phyloP scores from a whole-genome alignment of 2,797 vertebrate species.

The Brachyrhaphis roseni region DNA sequence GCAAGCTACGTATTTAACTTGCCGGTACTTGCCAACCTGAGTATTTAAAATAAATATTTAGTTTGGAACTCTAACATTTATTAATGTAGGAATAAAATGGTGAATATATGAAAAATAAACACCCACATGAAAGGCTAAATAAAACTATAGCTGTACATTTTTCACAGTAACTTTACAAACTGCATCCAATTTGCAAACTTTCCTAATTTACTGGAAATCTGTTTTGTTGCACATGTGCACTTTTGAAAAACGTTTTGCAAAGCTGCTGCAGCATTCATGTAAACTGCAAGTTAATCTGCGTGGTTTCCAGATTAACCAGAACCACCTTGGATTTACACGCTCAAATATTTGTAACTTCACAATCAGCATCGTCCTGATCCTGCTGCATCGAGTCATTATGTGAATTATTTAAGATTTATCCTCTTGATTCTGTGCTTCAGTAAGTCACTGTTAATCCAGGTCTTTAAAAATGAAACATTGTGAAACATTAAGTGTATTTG shows the following conservation, averaged over 20 bases:
- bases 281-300: neutral
- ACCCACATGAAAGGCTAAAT: no score
- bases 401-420: neutral
- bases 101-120: no score
- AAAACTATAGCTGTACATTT: no score
- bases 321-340: neutral
- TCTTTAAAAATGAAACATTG: neutral
- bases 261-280: neutral
- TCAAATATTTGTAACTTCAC: neutral
- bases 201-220: neutral
- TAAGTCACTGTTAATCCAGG: neutral
- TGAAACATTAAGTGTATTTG: neutral
- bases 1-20: no score
- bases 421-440: neutral
- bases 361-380: neutral
- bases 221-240: neutral
- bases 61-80: no score
- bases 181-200: no score
- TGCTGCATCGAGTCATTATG: neutral
- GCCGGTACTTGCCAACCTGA: no score
- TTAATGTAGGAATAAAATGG: no score
- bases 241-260: neutral
- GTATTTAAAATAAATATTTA: no score
- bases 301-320: neutral
- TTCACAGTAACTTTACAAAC: no score